A percentile compares a stretch with the other conserved stretches of the same genome.
Evolutionary conservation across 2,113 vertebrate species (phyloP).

Genomic region (Archilochus colubris): DNA sequence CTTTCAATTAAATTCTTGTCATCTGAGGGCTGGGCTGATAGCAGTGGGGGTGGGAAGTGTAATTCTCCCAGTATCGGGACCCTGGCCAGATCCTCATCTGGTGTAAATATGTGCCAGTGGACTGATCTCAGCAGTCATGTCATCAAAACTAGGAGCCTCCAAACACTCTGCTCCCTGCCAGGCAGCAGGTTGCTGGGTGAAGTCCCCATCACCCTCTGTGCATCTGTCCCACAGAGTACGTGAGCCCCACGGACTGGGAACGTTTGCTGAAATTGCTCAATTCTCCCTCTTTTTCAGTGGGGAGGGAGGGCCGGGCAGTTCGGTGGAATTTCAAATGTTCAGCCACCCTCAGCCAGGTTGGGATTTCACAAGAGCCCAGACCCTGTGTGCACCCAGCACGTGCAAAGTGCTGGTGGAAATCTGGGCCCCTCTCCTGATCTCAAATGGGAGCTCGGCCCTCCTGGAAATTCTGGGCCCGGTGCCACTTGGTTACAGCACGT

Average conservation of each 20-base stretch:
- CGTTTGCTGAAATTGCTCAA: constrained; percentile 7
- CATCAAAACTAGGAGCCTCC: neutral
- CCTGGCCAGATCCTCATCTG: neutral
- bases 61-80: constrained; percentile 17
- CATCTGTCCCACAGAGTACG: neutral
- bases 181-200: neutral
- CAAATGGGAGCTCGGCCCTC: constrained; percentile 13
- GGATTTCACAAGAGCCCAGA: constrained; percentile 44
- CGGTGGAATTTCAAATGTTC: constrained; percentile 41
- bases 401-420: neutral
- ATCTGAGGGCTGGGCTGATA: constrained; percentile 62
- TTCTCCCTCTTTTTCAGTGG: neutral
- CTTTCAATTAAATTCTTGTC: constrained; percentile 71
- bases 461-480: constrained; percentile 22
- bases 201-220: neutral
- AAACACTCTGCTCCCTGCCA: neutral
- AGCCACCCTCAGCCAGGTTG: neutral
- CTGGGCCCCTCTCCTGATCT: neutral
- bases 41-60: constrained; percentile 57
- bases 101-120: neutral
- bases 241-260: neutral
- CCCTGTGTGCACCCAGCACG: constrained; percentile 1
- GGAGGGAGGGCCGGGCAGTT: neutral
- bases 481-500: constrained; percentile 44
- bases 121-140: neutral